Base-by-base conservation (phyloP, 2,888 invertebrate genomes). In the Spodoptera exigua region DNA sequence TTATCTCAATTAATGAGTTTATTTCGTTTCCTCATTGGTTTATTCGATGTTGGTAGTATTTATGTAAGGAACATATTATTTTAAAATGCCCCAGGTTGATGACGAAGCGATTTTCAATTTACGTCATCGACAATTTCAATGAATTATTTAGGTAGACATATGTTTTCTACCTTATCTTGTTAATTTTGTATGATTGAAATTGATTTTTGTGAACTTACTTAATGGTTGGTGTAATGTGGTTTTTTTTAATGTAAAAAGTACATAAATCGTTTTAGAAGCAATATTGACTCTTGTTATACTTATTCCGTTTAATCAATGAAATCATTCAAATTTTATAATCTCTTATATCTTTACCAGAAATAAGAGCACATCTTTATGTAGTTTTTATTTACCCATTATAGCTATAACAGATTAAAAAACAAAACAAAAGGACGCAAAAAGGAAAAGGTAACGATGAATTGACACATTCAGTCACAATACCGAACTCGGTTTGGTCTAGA, bases 121-220 rank as follows among this genome's bases (percentile, higher is more conserved):
- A 63, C 13, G 3, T 18, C 17, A 43, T 45, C 35, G 40, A 54
- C 44, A 44, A 17, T 64, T 64, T n/a, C 7, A 63, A 44, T 61
- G 1, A 44, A 36, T 43, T 62, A 10, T 43, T 9, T 41, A 36
- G 9, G 27, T 11, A 36, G 11, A 40, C 5, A 13, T 4, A 1
- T 59, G 1, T 44, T 0, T 11, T 36, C 9, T 27, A 5, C 9
- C 9, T 27, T 9, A 5, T 18, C 3, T 18, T 2, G 18, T 0
- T 27, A 0, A 9, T 27, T 27, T 1, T 27, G 27, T n/a, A n/a
- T 27, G 27, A 16, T 17, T 12, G 16, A 7, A 27, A 7, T 27
- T 0, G 27, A 27, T 27, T 9, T 9, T 1, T 0, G 5, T 27
- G 0, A 27, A 27, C 3, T 27, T 27, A 1, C n/a, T n/a, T n/a